Evolutionary conservation across 1,140 invertebrate genomes (phyloP), one percentile per base, ranked within the genome.

Genomic region (Drosophila ficusphila): DNA sequence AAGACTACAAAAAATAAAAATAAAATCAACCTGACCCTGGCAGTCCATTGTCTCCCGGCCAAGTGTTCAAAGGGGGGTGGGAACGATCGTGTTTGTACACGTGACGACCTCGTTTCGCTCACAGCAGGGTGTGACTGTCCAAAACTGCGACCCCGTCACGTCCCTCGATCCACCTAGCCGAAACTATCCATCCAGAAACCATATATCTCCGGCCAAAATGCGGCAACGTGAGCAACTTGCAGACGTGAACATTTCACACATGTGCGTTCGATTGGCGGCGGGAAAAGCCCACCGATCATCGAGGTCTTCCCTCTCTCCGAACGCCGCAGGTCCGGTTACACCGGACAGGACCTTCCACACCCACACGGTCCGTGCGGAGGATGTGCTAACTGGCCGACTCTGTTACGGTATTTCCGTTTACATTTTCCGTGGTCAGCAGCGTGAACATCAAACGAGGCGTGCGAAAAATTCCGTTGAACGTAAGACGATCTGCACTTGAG

Each of bases 331-430:
- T 86, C 81, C 76, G 25, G 58, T 85, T 85, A 67, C 69, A 65
- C 81, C 54, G 81, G 49, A 76, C 52, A 47, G 27, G 58, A 44
- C 23, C 49, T 77, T 60, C 61, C 67, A 56, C 52, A 31, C 41
- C 44, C 67, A 23, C 25, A 4, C 18, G 49, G 42, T 27, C 46
- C 12, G 3, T 29, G 25, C 18, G 25, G 12, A 46, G 54, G 60
- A 57, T 51, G 65, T 82, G 73, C 39, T 62, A 76, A 76, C 57
- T 71, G 23, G 34, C 47, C 77, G 21, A 53, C 67, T 75, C 49
- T 76, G 60, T 74, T 79, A 81, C 67, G 81, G 82, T 85, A 81
- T 86, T 86, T 88, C 82, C 81, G 82, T 62, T 67, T 67, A 67
- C 60, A 52, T 57, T 49, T 41, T 57, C 31, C 36, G 46, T 70